Percentiles rank a stretch among this genome's conserved stretches.
Evolutionary conservation across 2,797 vertebrate genomes (phyloP).

Genomic region (Liparis tanakae): DNA sequence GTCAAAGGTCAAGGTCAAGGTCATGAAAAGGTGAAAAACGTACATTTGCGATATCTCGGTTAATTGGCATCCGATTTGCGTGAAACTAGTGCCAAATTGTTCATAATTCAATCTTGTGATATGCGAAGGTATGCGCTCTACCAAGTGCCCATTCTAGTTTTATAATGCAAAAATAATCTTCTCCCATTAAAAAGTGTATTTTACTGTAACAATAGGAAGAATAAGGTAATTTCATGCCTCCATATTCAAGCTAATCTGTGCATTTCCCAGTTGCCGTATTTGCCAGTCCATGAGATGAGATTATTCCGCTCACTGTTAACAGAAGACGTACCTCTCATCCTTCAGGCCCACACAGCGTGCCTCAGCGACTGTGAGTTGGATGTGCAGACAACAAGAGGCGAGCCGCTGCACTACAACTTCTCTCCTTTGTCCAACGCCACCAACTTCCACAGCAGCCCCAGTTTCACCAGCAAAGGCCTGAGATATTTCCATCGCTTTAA

Average conservation of each 20-base stretch:
- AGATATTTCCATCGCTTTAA: conserved; percentile 90
- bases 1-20: too few relatives aligned
- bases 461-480: conserved; percentile 92
- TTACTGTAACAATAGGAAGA: neutral
- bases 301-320: conserved; percentile 16
- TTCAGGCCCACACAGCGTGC: conserved; percentile 88
- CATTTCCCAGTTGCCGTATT: neutral
- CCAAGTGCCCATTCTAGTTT: too few relatives aligned
- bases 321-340: conserved; percentile 7
- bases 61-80: too few relatives aligned
- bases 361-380: conserved; percentile 88
- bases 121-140: too few relatives aligned
- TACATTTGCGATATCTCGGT: too few relatives aligned
- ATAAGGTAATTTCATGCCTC: neutral
- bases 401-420: conserved; percentile 86
- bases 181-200: neutral
- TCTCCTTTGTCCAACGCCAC: conserved; percentile 79
- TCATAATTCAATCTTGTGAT: too few relatives aligned
- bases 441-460: conserved; percentile 82
- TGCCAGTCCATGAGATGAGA: neutral
- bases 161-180: too few relatives aligned
- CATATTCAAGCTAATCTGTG: neutral
- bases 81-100: too few relatives aligned
- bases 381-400: conserved; percentile 49
- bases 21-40: too few relatives aligned